Evolutionary conservation across 1,140 invertebrate genomes (phyloP).

Genomic region (Hylaeus anthracinus): DNA sequence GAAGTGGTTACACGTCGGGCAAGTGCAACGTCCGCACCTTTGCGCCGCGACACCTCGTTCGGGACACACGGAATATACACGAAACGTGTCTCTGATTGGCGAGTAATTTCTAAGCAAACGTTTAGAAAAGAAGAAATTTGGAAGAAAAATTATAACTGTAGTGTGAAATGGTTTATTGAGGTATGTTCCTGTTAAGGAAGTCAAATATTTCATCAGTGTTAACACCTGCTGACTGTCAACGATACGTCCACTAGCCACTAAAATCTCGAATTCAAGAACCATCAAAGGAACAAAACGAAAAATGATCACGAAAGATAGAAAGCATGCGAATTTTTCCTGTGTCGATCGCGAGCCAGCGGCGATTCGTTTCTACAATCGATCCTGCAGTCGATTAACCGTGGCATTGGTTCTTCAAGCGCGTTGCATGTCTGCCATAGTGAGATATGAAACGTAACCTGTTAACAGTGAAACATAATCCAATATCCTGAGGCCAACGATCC

Average conservation of each 20-base stretch:
- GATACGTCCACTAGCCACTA: background rate
- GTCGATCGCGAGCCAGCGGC: background rate
- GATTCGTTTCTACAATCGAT: slow-evolving; percentile 44
- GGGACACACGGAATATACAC: background rate
- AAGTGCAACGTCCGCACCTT: slow-evolving; percentile 65
- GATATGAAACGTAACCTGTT: slow-evolving; percentile 67
- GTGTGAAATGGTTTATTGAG: too few species aligned
- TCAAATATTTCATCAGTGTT: too few species aligned
- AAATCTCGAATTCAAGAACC: background rate
- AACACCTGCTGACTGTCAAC: too few species aligned
- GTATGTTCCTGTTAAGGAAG: too few species aligned
- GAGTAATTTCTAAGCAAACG: too few species aligned
- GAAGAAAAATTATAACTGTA: too few species aligned
- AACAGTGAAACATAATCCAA: slow-evolving; percentile 65
- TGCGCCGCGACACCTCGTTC: background rate
- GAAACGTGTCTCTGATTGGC: too few species aligned
- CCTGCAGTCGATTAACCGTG: slow-evolving; percentile 51
- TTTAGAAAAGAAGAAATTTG: too few species aligned
- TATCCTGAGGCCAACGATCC: slow-evolving; percentile 56
- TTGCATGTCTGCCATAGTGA: slow-evolving; percentile 47
- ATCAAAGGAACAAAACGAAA: background rate
- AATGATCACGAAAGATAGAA: background rate
- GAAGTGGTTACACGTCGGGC: slow-evolving; percentile 62
- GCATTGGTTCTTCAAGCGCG: slow-evolving; percentile 49
- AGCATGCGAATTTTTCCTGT: background rate